A percentile compares a stretch with the other conserved stretches of the same genome.
These are phyloP conservation scores for Dicaeum eximium DNA, from an alignment of 2,113 vertebrate species.

Conservation along the genomic window DNA sequence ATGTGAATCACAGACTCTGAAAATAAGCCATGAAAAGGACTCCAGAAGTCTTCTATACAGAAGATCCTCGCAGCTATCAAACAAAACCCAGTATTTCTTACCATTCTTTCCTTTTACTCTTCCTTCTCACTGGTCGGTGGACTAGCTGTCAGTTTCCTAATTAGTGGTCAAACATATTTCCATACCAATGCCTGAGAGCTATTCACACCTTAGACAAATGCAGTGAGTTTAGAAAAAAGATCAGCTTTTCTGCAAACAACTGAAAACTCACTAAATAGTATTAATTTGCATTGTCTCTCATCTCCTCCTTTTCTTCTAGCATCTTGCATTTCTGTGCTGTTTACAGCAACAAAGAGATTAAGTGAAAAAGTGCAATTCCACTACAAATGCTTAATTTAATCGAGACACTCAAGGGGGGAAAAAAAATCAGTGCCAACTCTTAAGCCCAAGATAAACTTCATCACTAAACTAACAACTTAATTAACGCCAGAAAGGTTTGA, in stretches of 20 bases:
- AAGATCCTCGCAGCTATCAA: not conserved
- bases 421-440: not conserved
- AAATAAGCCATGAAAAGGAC: not conserved
- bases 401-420: not conserved
- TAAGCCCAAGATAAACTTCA: not conserved
- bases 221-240: conserved; percentile 32
- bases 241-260: conserved; percentile 51
- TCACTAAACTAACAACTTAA: not conserved
- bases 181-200: conserved; percentile 49
- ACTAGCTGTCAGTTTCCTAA: conserved; percentile 20
- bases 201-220: conserved; percentile 54
- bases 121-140: not conserved
- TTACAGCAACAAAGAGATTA: conserved; percentile 21
- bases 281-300: not conserved
- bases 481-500: not conserved
- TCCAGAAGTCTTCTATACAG: not conserved
- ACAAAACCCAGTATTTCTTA: not conserved
- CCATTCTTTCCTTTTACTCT: not conserved
- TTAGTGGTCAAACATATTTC: conserved; percentile 61
- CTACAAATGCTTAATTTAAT: not conserved
- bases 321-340: not conserved
- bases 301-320: not conserved
- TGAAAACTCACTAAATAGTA: conserved; percentile 6
- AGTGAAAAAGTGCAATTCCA: not conserved
- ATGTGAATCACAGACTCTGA: not conserved